These are phyloP conservation scores for Pandemis corylana DNA, from an alignment of 2,888 invertebrate genomes.

Conservation along the genomic window DNA sequence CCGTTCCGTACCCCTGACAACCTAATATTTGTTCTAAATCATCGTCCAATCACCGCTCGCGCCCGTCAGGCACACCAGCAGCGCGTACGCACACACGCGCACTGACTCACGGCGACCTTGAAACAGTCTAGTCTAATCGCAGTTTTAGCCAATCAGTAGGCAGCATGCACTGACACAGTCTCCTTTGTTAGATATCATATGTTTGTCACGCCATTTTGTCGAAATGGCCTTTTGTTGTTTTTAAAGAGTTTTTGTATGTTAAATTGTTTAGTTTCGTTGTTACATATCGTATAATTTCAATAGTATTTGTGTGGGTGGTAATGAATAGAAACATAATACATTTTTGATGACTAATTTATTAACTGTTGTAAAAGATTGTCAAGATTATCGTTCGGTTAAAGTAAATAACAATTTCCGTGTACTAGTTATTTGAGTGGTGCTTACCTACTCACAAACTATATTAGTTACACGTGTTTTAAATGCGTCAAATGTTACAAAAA, in stretches of 20 bases:
- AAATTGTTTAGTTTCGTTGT: not conserved
- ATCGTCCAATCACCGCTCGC: conserved; percentile 49
- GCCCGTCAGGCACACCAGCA: conserved; percentile 49
- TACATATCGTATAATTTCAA: not conserved
- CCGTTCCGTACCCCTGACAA: conserved; percentile 41
- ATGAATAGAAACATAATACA: not conserved
- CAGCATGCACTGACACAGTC: conserved; percentile 62
- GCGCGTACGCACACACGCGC: conserved; percentile 67
- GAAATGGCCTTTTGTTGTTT: conserved; percentile 60
- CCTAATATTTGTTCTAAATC: conserved; percentile 30
- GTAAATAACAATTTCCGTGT: too few species aligned
- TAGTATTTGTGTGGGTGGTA: not conserved
- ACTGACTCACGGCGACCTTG: conserved; percentile 78
- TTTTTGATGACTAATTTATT: too few species aligned
- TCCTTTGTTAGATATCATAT: conserved; percentile 71
- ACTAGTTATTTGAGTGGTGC: too few species aligned
- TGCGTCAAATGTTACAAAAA: too few species aligned
- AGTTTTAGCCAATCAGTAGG: conserved; percentile 81
- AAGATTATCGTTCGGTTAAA: too few species aligned
- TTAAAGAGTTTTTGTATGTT: conserved; percentile 33
- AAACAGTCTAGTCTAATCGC: conserved; percentile 78
- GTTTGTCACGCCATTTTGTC: conserved; percentile 65
- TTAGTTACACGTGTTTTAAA: too few species aligned
- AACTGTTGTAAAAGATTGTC: too few species aligned
- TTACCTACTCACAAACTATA: too few species aligned